These are phyloP conservation scores for Trematocara macrostoma DNA, from an alignment of 2,113 vertebrate genomes.

Conservation along the genomic window DNA sequence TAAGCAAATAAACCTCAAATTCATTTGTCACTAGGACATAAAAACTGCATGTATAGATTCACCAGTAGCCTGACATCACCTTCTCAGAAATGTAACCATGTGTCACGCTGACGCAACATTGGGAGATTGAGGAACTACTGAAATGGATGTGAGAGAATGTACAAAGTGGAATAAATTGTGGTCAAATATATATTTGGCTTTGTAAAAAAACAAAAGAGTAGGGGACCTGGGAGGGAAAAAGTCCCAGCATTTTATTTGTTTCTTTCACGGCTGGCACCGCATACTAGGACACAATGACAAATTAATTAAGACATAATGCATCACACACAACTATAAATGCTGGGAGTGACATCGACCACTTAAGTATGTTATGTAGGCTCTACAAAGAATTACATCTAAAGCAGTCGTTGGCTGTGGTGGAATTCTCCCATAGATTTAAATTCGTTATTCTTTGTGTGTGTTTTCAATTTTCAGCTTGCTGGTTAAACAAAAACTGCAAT, in stretches of 20 bases:
- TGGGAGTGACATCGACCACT: neutral
- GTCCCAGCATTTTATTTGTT: neutral
- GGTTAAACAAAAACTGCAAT: neutral
- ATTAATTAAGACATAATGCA: neutral
- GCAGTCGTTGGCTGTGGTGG: neutral
- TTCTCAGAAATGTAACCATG: neutral
- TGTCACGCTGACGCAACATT: neutral
- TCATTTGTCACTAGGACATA: neutral
- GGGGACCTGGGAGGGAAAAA: neutral
- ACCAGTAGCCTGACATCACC: fast-evolving
- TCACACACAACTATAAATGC: neutral
- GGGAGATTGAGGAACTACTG: neutral
- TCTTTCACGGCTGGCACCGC: neutral
- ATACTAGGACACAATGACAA: neutral
- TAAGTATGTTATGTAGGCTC: neutral
- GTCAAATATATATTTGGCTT: neutral
- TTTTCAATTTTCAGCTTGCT: neutral
- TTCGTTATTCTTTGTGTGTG: neutral
- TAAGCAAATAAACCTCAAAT: neutral
- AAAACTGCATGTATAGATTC: neutral
- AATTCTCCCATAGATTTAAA: neutral
- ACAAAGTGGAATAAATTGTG: neutral
- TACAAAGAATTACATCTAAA: neutral
- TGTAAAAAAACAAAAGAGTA: neutral
- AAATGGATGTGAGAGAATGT: neutral